These are phyloP conservation scores for Danio aesculapii DNA, from an alignment of 2,797 vertebrate genomes.

Conservation along the genomic window DNA sequence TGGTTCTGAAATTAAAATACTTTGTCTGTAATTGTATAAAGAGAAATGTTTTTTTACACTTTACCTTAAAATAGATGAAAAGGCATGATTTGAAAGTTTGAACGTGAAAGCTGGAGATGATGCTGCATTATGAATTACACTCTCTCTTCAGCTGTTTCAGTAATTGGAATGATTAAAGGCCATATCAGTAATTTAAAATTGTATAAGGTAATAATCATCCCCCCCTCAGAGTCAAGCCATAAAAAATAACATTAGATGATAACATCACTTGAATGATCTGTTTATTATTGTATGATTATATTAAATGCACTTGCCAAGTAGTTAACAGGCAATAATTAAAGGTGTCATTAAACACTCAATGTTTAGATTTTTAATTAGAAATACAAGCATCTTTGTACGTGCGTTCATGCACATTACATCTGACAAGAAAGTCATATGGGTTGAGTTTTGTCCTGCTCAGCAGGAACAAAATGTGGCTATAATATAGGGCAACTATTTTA, in stretches of 20 bases:
- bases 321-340: neutral
- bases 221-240: slow-evolving; percentile 39
- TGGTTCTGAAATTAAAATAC: too few relatives aligned
- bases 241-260: slow-evolving; percentile 41
- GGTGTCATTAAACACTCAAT: neutral
- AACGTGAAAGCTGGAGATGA: slow-evolving; percentile 8
- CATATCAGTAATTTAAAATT: slow-evolving; percentile 54
- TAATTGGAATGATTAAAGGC: slow-evolving; percentile 37
- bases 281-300: neutral
- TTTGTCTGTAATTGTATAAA: neutral
- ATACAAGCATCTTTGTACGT: neutral
- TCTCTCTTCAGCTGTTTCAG: slow-evolving; percentile 20
- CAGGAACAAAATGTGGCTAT: slow-evolving; percentile 37
- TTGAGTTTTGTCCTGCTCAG: slow-evolving; percentile 44
- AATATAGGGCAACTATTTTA: slow-evolving; percentile 47
- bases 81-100: neutral
- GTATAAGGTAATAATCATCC: slow-evolving; percentile 48
- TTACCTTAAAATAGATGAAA: neutral
- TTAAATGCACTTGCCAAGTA: neutral
- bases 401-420: neutral
- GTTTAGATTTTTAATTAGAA: neutral
- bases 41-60: neutral
- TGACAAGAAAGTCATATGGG: slow-evolving; percentile 4
- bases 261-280: neutral
- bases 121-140: neutral